These are phyloP conservation scores for Guaruba guarouba DNA, from an alignment of 2,113 vertebrate species.

Conservation along the genomic window DNA sequence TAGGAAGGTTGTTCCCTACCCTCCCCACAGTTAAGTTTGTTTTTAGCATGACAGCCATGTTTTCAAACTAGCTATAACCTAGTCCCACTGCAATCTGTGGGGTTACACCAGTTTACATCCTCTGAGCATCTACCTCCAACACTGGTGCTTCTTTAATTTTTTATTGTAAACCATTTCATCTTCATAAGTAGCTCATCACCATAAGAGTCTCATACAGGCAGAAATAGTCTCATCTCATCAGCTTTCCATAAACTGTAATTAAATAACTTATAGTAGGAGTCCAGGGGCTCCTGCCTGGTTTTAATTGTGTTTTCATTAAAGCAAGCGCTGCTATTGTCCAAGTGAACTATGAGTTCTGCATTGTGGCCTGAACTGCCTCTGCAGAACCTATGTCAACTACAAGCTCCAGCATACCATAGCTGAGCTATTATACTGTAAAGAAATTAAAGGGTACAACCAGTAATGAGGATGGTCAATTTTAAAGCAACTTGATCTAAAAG, in stretches of 20 bases:
- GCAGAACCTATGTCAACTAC: not conserved
- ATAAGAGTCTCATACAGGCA: not conserved
- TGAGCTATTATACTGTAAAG: not conserved
- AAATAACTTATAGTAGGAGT: conserved; percentile 24
- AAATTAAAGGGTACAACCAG: not conserved
- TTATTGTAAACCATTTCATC: not conserved
- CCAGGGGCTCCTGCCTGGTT: conserved; percentile 2
- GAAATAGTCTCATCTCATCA: not conserved
- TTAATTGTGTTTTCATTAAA: conserved; percentile 37
- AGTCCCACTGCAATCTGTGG: not conserved
- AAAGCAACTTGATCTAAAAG: not conserved
- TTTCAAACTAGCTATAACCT: not conserved
- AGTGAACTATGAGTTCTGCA: not conserved
- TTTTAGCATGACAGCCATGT: not conserved
- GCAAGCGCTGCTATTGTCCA: not conserved
- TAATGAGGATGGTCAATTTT: not conserved
- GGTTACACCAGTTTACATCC: not conserved
- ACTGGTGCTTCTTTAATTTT: not conserved
- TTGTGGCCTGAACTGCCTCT: not conserved
- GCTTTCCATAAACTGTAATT: conserved; percentile 6
- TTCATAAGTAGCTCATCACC: not conserved
- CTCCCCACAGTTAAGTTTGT: not conserved
- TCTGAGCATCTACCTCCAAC: not conserved
- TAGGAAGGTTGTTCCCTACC: not conserved
- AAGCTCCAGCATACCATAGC: not conserved